Percentiles rank a stretch among this genome's conserved stretches.
phyloP scores from a whole-genome alignment of 2,888 invertebrate species.

The Ellobium chinense region DNA sequence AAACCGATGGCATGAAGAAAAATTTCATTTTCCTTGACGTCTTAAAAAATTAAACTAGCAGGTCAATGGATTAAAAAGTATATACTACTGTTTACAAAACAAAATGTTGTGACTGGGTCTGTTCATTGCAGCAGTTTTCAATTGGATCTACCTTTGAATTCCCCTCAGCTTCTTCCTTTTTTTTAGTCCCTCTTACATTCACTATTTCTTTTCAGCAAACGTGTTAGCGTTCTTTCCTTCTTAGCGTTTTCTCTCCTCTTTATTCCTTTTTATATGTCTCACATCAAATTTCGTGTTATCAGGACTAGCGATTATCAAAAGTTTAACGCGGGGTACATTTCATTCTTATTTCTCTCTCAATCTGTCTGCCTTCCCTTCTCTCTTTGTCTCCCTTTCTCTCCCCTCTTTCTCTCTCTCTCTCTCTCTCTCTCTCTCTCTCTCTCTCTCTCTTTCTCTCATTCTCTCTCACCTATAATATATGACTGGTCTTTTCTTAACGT shows the following conservation, averaged over 20 bases:
- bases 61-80: too few relatives aligned
- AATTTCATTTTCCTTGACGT: too few relatives aligned
- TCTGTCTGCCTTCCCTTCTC: conserved; percentile 6
- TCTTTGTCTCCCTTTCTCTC: neutral
- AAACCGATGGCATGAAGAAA: too few relatives aligned
- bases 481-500: too few relatives aligned
- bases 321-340: too few relatives aligned
- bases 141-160: too few relatives aligned
- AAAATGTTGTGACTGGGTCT: too few relatives aligned
- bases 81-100: too few relatives aligned
- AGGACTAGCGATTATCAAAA: too few relatives aligned
- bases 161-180: neutral
- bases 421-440: conserved; percentile 38
- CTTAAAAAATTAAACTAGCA: too few relatives aligned
- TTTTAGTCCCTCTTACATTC: neutral
- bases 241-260: conserved; percentile 12
- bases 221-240: conserved; percentile 18
- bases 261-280: conserved; percentile 7
- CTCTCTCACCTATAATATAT: too few relatives aligned
- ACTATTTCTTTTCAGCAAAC: neutral
- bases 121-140: too few relatives aligned
- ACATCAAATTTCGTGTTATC: conserved; percentile 17
- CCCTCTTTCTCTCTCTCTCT: neutral
- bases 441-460: conserved; percentile 21
- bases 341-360: conserved; percentile 21